Percentiles rank a stretch among this genome's conserved stretches.
Evolutionary conservation across 2,888 invertebrate species (phyloP).

Genomic region (Ellobium chinense): DNA sequence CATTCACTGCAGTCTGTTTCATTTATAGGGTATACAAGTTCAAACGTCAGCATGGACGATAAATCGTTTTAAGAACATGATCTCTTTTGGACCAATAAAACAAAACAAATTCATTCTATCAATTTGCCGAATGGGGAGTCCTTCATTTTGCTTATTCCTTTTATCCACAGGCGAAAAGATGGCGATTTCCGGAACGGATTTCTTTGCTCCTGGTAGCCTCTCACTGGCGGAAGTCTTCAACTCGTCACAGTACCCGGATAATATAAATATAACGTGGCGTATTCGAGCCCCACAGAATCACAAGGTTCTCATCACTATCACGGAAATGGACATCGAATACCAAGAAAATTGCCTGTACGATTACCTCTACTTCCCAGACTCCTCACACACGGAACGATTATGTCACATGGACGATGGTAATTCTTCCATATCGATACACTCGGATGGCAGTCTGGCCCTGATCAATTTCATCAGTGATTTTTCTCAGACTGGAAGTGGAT

Average conservation of each 20-base stretch:
- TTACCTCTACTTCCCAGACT: not conserved
- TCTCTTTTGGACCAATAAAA: too few relatives aligned
- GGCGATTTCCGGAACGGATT: too few relatives aligned
- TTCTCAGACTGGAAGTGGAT: not conserved
- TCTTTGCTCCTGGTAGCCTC: not conserved
- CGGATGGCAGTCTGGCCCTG: not conserved
- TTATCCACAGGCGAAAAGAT: too few relatives aligned
- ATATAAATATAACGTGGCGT: not conserved
- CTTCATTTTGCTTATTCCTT: too few relatives aligned
- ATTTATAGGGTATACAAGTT: too few relatives aligned
- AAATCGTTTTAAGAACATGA: too few relatives aligned
- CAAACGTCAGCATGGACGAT: too few relatives aligned
- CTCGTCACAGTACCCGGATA: not conserved
- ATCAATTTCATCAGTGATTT: not conserved
- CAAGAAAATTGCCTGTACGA: not conserved
- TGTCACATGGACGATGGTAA: not conserved
- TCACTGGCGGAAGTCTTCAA: not conserved
- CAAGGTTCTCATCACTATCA: not conserved
- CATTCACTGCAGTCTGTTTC: too few relatives aligned
- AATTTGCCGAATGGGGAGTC: too few relatives aligned
- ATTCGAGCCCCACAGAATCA: not conserved
- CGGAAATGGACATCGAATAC: not conserved
- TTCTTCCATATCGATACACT: not conserved
- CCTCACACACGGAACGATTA: not conserved
- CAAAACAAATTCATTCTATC: too few relatives aligned